phyloP scores from a whole-genome alignment of 2,888 invertebrate genomes.

The Lasioglossum malachurum region DNA sequence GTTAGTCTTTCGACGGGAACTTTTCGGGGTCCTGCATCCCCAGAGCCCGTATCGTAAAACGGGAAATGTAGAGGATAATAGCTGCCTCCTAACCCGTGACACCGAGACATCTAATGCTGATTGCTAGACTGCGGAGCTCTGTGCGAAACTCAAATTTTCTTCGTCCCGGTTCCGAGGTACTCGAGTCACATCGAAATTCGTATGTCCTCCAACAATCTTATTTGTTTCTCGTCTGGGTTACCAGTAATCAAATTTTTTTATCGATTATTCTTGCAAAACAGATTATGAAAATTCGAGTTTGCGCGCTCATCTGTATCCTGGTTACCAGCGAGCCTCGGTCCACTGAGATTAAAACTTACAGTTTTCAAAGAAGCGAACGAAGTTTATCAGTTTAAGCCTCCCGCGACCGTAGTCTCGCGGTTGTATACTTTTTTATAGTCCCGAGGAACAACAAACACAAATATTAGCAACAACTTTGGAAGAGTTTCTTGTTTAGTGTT shows the following conservation, averaged over 20 bases:
- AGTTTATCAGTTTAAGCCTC: background rate
- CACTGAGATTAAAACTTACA: background rate
- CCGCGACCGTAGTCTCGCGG: background rate
- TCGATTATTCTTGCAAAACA: background rate
- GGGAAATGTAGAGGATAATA: background rate
- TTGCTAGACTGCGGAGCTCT: background rate
- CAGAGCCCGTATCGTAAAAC: background rate
- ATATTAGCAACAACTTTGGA: background rate
- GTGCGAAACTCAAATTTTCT: background rate
- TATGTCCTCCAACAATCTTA: background rate
- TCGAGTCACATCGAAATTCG: background rate
- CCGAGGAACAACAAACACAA: background rate
- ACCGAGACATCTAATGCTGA: background rate
- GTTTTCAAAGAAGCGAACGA: background rate
- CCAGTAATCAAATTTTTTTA: background rate
- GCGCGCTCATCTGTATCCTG: background rate
- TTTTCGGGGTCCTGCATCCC: background rate
- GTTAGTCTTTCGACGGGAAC: conserved; percentile 18
- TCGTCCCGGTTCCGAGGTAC: background rate
- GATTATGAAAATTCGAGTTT: background rate
- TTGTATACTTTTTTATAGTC: background rate
- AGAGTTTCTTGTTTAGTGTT: background rate
- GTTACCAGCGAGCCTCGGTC: background rate
- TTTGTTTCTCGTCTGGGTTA: background rate
- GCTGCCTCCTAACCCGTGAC: background rate